Evolutionary conservation across 2,797 vertebrate species (phyloP).

Genomic region (Neosilurus mollespiculum): DNA sequence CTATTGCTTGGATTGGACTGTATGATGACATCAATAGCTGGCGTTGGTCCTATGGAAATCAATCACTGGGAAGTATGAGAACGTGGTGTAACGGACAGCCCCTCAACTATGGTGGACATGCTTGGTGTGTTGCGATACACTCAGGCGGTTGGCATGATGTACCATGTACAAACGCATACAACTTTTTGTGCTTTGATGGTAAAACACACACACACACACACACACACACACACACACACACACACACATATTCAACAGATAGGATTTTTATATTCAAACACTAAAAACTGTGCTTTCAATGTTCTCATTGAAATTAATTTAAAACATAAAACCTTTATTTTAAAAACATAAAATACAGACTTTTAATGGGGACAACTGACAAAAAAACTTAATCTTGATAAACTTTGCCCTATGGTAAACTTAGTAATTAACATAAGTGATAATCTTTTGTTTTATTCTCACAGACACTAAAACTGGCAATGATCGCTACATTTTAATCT

Average conservation of each 20-base stretch:
- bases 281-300: neutral
- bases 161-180: neutral
- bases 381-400: neutral
- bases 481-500: neutral
- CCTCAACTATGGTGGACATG: neutral
- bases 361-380: neutral
- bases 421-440: neutral
- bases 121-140: neutral
- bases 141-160: neutral
- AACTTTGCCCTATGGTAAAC: neutral
- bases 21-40: neutral
- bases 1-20: constrained; percentile 13
- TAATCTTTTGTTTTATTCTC: neutral
- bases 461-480: constrained; percentile 9
- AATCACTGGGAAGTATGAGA: neutral
- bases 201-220: neutral
- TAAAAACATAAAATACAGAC: neutral
- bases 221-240: too few relatives aligned
- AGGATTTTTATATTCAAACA: neutral
- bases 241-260: neutral
- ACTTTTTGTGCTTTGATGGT: constrained; percentile 18
- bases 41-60: neutral
- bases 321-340: neutral
- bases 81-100: neutral
- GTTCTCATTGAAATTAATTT: neutral